These are phyloP conservation scores for Tachuris rubrigastra DNA, from an alignment of 2,113 vertebrate genomes.

Conservation along the genomic window DNA sequence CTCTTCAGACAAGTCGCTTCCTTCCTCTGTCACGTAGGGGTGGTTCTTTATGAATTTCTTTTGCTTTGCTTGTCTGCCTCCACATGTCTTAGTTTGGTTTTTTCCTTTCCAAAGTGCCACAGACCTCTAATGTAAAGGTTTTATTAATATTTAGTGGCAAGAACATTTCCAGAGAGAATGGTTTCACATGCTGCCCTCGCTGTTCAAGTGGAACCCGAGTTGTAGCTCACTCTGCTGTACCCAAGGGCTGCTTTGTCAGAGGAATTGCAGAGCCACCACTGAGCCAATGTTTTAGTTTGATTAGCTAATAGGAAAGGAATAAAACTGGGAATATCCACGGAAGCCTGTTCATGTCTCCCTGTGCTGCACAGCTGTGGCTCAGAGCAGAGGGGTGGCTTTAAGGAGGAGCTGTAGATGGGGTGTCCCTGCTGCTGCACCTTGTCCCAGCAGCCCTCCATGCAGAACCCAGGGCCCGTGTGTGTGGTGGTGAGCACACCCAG, in stretches of 20 bases:
- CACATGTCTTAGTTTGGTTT: neutral
- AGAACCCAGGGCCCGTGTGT: neutral
- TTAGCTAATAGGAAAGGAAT: neutral
- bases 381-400: neutral
- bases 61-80: neutral
- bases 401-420: neutral
- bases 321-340: neutral
- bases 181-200: neutral
- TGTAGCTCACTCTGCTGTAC: neutral
- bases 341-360: neutral
- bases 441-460: neutral
- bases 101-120: neutral
- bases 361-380: neutral
- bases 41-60: neutral
- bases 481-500: neutral
- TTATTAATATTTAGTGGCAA: conserved; percentile 40
- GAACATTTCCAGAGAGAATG: neutral
- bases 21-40: neutral
- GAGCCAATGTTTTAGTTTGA: neutral
- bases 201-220: neutral
- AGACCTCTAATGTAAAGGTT: neutral
- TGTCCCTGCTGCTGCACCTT: neutral
- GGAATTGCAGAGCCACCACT: neutral
- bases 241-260: neutral
- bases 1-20: neutral